Evolutionary conservation across 2,888 invertebrate species (phyloP), one percentile per base, ranked within the genome.

Genomic region (Oasisia sp.): DNA sequence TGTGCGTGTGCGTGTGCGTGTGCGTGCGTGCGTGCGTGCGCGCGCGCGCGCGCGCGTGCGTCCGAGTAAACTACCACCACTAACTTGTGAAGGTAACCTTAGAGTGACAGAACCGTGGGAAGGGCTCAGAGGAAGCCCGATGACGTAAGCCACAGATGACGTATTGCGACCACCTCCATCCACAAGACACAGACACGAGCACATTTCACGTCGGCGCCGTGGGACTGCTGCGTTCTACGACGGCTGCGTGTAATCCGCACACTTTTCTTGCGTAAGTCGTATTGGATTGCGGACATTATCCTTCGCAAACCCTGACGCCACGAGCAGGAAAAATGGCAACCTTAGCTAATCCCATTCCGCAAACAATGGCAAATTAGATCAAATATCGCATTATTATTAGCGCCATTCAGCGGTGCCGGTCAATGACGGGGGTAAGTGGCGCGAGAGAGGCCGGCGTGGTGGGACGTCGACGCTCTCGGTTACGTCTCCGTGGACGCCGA

Each of bases 241-340:
- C 14, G 27, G 27, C 14, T 27, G 74, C 74, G 2, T 74, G 74
- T 74, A 74, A 74, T 74, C 74, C 19, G 27, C 74, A 27, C 74
- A 5, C 74, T 5, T 74, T 27, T n/a, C 27, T 74, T 74, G 74
- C 74, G 74, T 74, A 74, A 74, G 74, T 0, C 74, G 74, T 74
- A 74, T 74, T 74, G 27, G 74, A 74, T 74, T 74, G 74, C 74
- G 27, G 74, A 74, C 74, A 74, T 74, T 74, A 74, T 74, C 74
- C 74, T 74, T 74, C 74, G 74, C 74, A 27, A 74, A 74, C 74
- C 3, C 27, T 74, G 27, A 74, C n/a, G 74, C 74, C 27, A 74
- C 7, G 74, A 19, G 7, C 74, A n/a, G 4, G 74, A 27, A 38
- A 27, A 74, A 74, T 74, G 74, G 74, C 7, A 74, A 74, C 74